Base-by-base conservation (phyloP, 1,140 invertebrate species). In the Hycleus cichorii region DNA sequence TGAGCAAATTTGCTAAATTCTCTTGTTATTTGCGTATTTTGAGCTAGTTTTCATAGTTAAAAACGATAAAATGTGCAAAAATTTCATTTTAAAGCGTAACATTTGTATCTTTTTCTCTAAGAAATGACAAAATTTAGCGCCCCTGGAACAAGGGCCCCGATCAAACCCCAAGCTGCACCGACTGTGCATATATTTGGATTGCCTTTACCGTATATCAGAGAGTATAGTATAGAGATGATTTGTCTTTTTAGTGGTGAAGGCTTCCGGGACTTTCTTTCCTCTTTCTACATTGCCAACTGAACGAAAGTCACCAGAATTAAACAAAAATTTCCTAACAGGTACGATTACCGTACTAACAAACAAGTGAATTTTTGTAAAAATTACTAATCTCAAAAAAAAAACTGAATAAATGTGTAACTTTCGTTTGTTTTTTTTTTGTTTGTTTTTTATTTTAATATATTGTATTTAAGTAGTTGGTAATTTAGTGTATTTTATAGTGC, bases 191-290 rank as follows among this genome's bases (percentile, higher is more conserved):
- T 39, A 7, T 39, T 39, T 39, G 39, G 6, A 10, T 18, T 39
- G 39, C 10, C 10, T 39, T 48, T 32, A 8, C 26, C 5, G 47
- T 48, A 48, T 40, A 26, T 10, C 52, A 18, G 32, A 45, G 2
- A 46, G 32, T 46, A 38, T 18, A 47, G 45, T 57, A 69, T 71
- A 72, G 65, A 63, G 11, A 59, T 64, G 57, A 51, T 57, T 75
- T 80, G 74, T 81, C 77, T 78, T 79, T 86, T 84, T 85, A 89
- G 88, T 91, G 81, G 89, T 93, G 78, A 94, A 91, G 85, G 89
- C 91, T 75, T 84, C 89, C 69, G 91, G 92, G 74, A 95, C 90
- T 75, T 95, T 91, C 81, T 95, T 91, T 79, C 92, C 92, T 69
- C 82, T 92, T 65, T 90, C 90, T 70, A 87, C 88, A 75, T 82